phyloP scores from a whole-genome alignment of 2,888 invertebrate genomes.

The Odontomyia ornata region DNA sequence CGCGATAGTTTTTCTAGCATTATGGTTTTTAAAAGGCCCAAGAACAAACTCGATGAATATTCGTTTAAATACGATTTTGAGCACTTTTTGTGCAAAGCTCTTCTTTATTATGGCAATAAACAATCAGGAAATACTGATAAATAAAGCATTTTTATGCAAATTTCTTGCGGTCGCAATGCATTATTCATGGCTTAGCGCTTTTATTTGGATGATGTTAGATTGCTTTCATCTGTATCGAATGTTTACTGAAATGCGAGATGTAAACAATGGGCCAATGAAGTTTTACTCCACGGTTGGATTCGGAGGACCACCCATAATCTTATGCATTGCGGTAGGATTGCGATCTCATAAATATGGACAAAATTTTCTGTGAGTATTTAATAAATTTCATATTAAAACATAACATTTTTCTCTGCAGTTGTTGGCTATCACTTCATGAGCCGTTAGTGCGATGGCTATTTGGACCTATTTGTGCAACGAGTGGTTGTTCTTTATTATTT shows the following conservation, averaged over 20 bases:
- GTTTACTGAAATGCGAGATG: slow-evolving; percentile 94
- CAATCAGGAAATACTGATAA: slow-evolving; percentile 79
- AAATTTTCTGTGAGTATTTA: slow-evolving; percentile 78
- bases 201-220: slow-evolving; percentile 92
- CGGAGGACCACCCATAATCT: slow-evolving; percentile 89
- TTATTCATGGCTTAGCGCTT: slow-evolving; percentile 90
- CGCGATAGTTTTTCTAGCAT: slow-evolving; percentile 78
- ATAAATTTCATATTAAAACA: neutral
- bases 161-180: slow-evolving; percentile 89
- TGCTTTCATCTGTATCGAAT: slow-evolving; percentile 92
- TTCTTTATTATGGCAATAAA: slow-evolving; percentile 89
- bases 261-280: slow-evolving; percentile 93
- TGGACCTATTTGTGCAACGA: slow-evolving; percentile 84
- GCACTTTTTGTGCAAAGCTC: slow-evolving; percentile 85
- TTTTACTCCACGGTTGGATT: slow-evolving; percentile 94
- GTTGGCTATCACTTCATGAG: slow-evolving; percentile 94
- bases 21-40: slow-evolving; percentile 84
- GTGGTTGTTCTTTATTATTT: slow-evolving; percentile 79
- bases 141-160: slow-evolving; percentile 89
- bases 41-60: slow-evolving; percentile 93
- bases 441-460: slow-evolving; percentile 95
- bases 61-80: slow-evolving; percentile 91
- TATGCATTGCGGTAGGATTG: slow-evolving; percentile 90
- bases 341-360: slow-evolving; percentile 95
- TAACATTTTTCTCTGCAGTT: slow-evolving; percentile 69